Evolutionary conservation across 2,797 vertebrate genomes (phyloP).

Genomic region (Fundulus diaphanus): DNA sequence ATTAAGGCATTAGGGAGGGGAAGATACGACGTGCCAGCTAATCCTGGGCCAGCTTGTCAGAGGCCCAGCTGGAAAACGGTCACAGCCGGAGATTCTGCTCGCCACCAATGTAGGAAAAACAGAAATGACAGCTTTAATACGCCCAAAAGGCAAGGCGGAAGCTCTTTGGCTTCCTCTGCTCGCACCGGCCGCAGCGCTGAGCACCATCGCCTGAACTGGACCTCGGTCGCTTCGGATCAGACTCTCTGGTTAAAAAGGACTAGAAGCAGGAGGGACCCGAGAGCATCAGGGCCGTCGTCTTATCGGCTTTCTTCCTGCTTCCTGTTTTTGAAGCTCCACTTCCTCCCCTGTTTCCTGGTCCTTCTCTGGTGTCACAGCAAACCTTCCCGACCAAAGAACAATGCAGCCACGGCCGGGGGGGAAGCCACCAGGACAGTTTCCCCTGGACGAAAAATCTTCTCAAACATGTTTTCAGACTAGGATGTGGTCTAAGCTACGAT

Average conservation of each 20-base stretch:
- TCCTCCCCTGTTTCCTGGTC: conserved; percentile 71
- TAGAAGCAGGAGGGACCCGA: conserved; percentile 48
- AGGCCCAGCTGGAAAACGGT: conserved; percentile 67
- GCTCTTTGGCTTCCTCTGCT: conserved; percentile 3
- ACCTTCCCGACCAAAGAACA: conserved; percentile 79
- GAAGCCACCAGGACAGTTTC: conserved; percentile 32
- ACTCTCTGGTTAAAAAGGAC: conserved; percentile 44
- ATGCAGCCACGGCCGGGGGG: conserved; percentile 46
- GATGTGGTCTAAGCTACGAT: conserved; percentile 2
- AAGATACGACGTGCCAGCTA: conserved; percentile 77
- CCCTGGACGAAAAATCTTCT: conserved; percentile 8
- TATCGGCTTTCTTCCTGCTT: conserved; percentile 78
- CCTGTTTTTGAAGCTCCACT: conserved; percentile 77
- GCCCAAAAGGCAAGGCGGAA: background rate
- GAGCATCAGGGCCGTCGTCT: conserved; percentile 66
- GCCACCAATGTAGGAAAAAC: conserved; percentile 20
- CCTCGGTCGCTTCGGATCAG: conserved; percentile 7
- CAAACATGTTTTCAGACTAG: conserved; percentile 20
- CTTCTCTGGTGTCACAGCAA: conserved; percentile 73
- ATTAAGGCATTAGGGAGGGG: conserved; percentile 84
- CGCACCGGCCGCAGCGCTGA: conserved; percentile 5
- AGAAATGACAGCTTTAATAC: conserved; percentile 4
- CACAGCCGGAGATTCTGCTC: conserved; percentile 57
- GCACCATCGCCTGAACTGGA: conserved; percentile 29
- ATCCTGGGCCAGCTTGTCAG: conserved; percentile 71